Conservation (phyloP, 2,888 invertebrate species). For the Acholoe squamosa region DNA sequence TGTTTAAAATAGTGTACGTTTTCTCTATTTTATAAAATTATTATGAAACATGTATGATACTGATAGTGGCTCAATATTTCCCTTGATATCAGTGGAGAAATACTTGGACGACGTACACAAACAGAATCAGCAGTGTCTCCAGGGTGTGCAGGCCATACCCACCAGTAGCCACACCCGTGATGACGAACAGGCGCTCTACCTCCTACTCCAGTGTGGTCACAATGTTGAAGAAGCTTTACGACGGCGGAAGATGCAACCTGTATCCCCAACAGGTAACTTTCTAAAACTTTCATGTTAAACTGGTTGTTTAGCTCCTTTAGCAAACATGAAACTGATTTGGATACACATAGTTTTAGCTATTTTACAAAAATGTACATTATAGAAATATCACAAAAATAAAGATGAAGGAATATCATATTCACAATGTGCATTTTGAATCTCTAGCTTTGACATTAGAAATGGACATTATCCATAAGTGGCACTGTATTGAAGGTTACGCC, state of each 20-base stretch:
- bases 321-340: background rate
- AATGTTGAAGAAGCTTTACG: constrained; percentile 86
- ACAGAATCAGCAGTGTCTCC: constrained; percentile 81
- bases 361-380: too few relatives aligned
- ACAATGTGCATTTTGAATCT: too few relatives aligned
- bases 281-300: background rate
- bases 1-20: too few relatives aligned
- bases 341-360: too few relatives aligned
- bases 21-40: too few relatives aligned
- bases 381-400: too few relatives aligned
- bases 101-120: constrained; percentile 87
- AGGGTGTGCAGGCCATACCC: constrained; percentile 86
- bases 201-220: constrained; percentile 96
- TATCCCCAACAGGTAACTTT: constrained; percentile 85
- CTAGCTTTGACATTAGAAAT: too few relatives aligned
- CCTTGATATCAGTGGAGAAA: constrained; percentile 87
- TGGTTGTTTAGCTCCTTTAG: background rate
- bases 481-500: too few relatives aligned
- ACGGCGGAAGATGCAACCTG: constrained; percentile 76
- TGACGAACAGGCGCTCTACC: constrained; percentile 89
- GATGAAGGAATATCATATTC: too few relatives aligned
- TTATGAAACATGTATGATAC: too few relatives aligned
- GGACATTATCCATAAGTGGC: too few relatives aligned
- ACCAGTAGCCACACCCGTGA: constrained; percentile 91
- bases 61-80: too few relatives aligned